Evolutionary conservation across 1,140 invertebrate genomes (phyloP), one percentile per base, ranked within the genome.

Genomic region (Babylonia areolata): DNA sequence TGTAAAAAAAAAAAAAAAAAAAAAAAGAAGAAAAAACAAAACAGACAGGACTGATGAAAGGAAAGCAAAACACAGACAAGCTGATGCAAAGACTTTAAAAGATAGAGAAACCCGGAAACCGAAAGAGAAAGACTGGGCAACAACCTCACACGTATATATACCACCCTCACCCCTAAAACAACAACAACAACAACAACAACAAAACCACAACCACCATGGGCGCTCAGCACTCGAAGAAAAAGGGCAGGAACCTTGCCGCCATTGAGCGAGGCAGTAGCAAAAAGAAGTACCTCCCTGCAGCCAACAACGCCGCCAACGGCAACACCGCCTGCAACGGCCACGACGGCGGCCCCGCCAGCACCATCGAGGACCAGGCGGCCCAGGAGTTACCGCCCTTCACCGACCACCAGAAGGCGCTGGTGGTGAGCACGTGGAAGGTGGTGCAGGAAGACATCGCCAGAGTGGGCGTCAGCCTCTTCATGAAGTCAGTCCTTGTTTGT

Each of bases 391-490:
- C 91, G 0, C 77, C 82, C 69, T 89, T 95, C 42, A 95, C 93
- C 0, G 94, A 95, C 37, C 90, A 91, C 71, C 94, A 95, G 89
- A 95, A 94, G 87, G 90, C 92, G 77, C 81, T 95, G 71, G 93
- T 95, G 2, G 88, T 92, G 2, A 92, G 93, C 33, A 95, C 94
- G 1, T 95, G 95, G 95, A 95, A 95, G 78, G 88, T 93, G 17
- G 90, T 95, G 33, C 95, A 95, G 89, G 93, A 93, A 51, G 95
- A 95, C 86, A 95, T 95, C 37, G 94, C 95, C 17, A 93, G 94
- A 89, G 95, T 95, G 28, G 95, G 95, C 9, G 95, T 95, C 81
- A 95, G 95, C 81, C 95, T 95, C 58, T 95, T 95, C 87, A 95
- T 95, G 87, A 92, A 89, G 92, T 93, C 89, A 92, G 92, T 77